Evolutionary conservation across 2,113 vertebrate genomes (phyloP).

Genomic region (Sciurus niger): DNA sequence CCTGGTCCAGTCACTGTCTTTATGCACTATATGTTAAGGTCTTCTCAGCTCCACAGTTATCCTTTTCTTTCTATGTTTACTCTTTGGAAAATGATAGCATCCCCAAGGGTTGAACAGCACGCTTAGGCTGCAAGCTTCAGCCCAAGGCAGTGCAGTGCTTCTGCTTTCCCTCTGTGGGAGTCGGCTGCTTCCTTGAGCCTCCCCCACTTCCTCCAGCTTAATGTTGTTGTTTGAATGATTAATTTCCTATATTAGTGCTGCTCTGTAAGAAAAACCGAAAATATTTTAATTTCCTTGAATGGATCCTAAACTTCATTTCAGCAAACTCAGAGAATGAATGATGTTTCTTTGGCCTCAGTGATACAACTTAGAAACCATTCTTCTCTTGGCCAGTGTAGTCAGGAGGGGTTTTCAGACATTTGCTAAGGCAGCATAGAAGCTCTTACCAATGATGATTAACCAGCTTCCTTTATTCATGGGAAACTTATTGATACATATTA

Average conservation of each 20-base stretch:
- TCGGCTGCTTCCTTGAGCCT: not conserved
- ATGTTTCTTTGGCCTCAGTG: not conserved
- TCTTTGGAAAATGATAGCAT: not conserved
- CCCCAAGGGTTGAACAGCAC: not conserved
- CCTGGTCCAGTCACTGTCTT: not conserved
- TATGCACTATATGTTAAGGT: too few relatives aligned
- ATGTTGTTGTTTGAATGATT: not conserved
- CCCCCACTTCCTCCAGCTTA: not conserved
- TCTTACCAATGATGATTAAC: not conserved
- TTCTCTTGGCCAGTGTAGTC: not conserved
- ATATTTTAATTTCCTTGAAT: conserved; percentile 21
- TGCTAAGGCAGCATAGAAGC: not conserved
- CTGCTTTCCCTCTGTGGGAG: not conserved
- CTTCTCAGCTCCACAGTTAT: not conserved
- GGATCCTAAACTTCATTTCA: not conserved
- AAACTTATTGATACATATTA: not conserved
- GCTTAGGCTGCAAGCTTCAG: not conserved
- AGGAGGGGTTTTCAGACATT: not conserved
- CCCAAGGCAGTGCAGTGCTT: fast-evolving
- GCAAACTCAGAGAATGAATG: not conserved
- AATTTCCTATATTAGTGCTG: not conserved
- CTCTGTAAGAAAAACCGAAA: conserved; percentile 21
- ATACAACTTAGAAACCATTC: not conserved
- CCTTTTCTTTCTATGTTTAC: not conserved
- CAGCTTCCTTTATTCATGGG: conserved; percentile 3